A percentile compares a stretch with the other conserved stretches of the same genome.
These are phyloP conservation scores for Dugesia japonica DNA, from an alignment of 2,888 invertebrate genomes.

Conservation along the genomic window DNA sequence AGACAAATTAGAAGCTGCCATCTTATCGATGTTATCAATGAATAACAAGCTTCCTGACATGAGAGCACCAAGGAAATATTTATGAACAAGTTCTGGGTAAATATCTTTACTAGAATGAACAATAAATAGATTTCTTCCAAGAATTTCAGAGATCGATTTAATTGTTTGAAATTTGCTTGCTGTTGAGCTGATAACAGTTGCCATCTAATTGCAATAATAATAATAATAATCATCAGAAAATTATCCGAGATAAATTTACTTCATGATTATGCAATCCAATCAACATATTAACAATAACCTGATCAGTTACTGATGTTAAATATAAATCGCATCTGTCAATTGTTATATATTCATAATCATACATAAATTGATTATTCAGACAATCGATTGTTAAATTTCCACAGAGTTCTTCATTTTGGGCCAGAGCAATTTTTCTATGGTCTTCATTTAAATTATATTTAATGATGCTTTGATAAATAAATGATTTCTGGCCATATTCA, in stretches of 20 bases:
- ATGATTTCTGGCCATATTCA: neutral
- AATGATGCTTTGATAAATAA: neutral
- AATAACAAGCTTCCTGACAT: slow-evolving; percentile 6
- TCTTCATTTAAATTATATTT: neutral
- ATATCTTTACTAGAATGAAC: neutral
- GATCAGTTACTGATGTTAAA: neutral
- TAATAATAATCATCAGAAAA: neutral
- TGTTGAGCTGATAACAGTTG: neutral
- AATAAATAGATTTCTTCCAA: neutral
- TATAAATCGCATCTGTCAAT: neutral
- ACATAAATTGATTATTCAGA: neutral
- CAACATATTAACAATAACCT: neutral
- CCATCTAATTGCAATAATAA: neutral
- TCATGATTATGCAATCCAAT: neutral
- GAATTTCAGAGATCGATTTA: neutral
- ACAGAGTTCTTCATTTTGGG: neutral
- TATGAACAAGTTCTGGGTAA: neutral
- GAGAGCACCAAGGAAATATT: neutral
- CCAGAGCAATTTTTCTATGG: neutral
- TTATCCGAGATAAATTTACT: neutral
- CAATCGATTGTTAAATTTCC: neutral
- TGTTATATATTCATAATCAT: slow-evolving; percentile 1
- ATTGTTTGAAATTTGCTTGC: neutral
- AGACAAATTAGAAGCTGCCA: neutral
- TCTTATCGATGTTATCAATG: neutral